Evolutionary conservation across 2,113 vertebrate species (phyloP).

Genomic region (Acinonyx jubatus): DNA sequence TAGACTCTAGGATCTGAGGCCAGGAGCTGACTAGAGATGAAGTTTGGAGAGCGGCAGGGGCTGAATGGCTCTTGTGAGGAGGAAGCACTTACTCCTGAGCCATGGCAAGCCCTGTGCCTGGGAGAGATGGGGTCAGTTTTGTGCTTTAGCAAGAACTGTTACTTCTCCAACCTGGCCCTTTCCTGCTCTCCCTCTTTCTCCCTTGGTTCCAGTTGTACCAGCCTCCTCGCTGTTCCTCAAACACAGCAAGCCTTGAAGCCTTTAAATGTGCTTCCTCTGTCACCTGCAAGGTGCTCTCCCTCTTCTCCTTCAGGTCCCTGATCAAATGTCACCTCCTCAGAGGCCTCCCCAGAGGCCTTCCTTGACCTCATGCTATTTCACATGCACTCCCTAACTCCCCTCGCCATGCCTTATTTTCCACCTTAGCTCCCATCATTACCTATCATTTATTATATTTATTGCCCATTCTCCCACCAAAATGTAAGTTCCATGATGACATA

Average conservation of each 20-base stretch:
- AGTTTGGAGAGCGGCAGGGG: background rate
- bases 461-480: background rate
- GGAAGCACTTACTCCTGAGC: background rate
- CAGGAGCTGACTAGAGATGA: background rate
- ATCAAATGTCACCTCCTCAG: background rate
- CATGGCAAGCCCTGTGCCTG: background rate
- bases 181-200: background rate
- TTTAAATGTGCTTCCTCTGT: background rate
- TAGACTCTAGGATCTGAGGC: background rate
- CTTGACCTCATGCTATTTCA: background rate
- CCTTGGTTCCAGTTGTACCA: background rate
- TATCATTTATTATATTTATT: too few species aligned
- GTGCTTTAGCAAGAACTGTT: background rate
- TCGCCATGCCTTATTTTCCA: background rate
- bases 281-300: too few species aligned
- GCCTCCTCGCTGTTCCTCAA: background rate
- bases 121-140: background rate
- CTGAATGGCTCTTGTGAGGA: background rate
- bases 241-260: background rate
- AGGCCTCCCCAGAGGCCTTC: background rate
- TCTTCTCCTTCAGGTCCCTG: background rate
- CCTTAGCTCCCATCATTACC: background rate
- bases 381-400: background rate
- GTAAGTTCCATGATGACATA: background rate
- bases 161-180: background rate